Evolutionary conservation across 2,113 vertebrate genomes (phyloP), one percentile per base, ranked within the genome.

Genomic region (Choloepus hoffmanni): DNA sequence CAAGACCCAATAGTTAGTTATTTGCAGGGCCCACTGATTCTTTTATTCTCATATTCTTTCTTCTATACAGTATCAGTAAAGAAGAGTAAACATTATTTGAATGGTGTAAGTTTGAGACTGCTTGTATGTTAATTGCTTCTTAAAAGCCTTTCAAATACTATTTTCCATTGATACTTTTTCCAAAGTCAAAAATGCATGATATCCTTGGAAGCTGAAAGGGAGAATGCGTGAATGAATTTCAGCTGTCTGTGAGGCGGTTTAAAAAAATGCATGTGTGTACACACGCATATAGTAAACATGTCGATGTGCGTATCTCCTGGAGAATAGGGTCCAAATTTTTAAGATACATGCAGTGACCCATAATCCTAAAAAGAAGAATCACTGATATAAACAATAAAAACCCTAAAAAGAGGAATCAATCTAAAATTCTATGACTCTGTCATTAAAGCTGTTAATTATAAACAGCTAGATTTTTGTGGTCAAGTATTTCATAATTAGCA

Each of bases 401-500:
- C 18, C 8, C 43, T 84, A 10, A 67, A 43, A 63, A 67, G n/a
- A 72, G 28, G 9, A 87, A 53, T 26, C 15, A 73, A 6, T 84
- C 65, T 68, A 92, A 92, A 94, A 45, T 77, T 73, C 36, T 81
- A 62, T n/a, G n/a, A 88, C 28, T 55, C 45, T 70, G 55, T 73
- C 63, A 88, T 73, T 96, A 86, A 70, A 65, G 67, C 55, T 95
- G 7, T 76, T 88, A 7, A 81, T 94, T 97, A 88, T 28, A 89
- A 94, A 88, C 15, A 84, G 43, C 78, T 97, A 76, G 50, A 82
- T 90, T 81, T 90, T 96, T 92, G 67, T 92, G 92, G 87, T 72
- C 95, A 96, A 74, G 77, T 94, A 85, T 79, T 96, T 96, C n/a
- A 77, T 95, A 93, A 96, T 86, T 94, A 94, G 62, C 76, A 73